Conservation (phyloP, 2,797 vertebrate genomes). For the Echiichthys vipera region DNA sequence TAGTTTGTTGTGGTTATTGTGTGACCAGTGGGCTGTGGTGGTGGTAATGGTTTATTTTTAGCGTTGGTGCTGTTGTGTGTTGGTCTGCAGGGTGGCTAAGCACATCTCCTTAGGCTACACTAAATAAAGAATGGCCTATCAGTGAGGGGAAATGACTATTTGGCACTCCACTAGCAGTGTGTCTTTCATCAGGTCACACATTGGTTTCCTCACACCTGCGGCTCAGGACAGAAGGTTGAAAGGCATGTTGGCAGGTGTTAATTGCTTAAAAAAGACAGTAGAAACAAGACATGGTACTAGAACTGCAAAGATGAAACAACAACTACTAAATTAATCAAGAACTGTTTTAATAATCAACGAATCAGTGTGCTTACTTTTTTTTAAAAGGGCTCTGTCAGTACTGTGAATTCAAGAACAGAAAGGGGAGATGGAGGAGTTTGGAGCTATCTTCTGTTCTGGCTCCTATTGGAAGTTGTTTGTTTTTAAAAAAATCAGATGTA, state of each 20-base stretch:
- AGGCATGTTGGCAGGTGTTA: conserved; percentile 80
- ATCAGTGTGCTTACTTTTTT: too few relatives aligned
- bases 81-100: conserved; percentile 44
- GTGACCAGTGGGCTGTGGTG: conserved; percentile 51
- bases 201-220: conserved; percentile 72
- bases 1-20: conserved; percentile 56
- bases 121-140: conserved; percentile 79
- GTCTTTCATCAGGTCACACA: conserved; percentile 82
- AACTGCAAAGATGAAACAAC: too few relatives aligned
- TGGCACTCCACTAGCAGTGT: conserved; percentile 70
- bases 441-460: too few relatives aligned
- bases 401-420: too few relatives aligned
- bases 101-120: conserved; percentile 70
- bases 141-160: conserved; percentile 73
- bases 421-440: too few relatives aligned
- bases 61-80: conserved; percentile 46
- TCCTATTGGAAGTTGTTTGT: too few relatives aligned
- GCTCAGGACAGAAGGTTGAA: conserved; percentile 72
- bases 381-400: too few relatives aligned
- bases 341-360: too few relatives aligned
- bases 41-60: conserved; percentile 75
- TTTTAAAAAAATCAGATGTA: too few relatives aligned
- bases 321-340: too few relatives aligned
- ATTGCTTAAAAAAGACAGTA: conserved; percentile 71
- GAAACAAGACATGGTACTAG: conserved; percentile 37